A percentile compares a stretch with the other conserved stretches of the same genome.
These are phyloP conservation scores for Pelusios castaneus DNA, from an alignment of 2,113 vertebrate species.

Conservation along the genomic window DNA sequence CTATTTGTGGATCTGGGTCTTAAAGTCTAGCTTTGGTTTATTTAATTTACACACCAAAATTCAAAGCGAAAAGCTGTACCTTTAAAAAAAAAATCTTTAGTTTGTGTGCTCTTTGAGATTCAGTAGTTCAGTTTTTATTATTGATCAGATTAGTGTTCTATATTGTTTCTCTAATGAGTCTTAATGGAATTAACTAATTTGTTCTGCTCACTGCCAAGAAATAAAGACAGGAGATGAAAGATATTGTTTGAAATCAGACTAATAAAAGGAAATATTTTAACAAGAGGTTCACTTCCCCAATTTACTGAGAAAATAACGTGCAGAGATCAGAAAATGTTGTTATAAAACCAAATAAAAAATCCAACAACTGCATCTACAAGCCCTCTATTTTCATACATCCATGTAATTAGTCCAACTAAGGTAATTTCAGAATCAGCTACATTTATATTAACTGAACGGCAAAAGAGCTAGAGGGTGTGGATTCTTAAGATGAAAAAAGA, in stretches of 20 bases:
- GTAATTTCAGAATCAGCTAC: neutral
- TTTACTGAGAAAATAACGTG: neutral
- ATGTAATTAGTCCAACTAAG: conserved; percentile 5
- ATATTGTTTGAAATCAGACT: conserved; percentile 37
- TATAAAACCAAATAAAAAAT: neutral
- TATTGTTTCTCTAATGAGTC: conserved; percentile 22
- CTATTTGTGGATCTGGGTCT: neutral
- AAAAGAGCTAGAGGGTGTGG: neutral
- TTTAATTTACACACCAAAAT: neutral
- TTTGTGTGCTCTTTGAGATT: conserved; percentile 21
- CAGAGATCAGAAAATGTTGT: neutral
- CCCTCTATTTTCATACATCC: neutral
- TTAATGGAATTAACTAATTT: conserved; percentile 60
- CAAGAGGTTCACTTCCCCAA: neutral
- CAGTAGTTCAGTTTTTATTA: conserved; percentile 38
- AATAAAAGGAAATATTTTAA: conserved; percentile 41
- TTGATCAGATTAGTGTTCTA: conserved; percentile 34
- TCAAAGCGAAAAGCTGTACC: neutral
- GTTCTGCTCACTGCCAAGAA: conserved; percentile 51
- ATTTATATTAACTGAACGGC: conserved; percentile 31
- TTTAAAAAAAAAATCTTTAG: neutral
- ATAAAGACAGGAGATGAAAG: conserved; percentile 44
- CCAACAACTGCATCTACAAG: neutral
- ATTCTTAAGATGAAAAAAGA: conserved; percentile 2
- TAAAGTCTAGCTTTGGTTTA: neutral